Evolutionary conservation across 1,140 invertebrate genomes (phyloP), one percentile per base, ranked within the genome.

Genomic region (Drosophila albomicans): DNA sequence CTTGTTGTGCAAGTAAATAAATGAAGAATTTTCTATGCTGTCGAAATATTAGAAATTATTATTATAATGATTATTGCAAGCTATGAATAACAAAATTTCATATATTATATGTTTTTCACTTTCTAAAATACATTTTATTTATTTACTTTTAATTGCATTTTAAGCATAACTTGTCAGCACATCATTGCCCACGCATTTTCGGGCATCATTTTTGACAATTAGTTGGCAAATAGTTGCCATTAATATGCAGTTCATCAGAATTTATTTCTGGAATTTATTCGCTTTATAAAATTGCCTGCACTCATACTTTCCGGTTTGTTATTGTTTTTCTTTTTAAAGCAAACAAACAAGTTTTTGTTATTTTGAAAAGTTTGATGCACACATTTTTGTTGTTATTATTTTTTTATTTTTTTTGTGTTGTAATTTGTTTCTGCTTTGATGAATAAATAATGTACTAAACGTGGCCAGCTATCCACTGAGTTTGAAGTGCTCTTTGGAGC

Each of bases 391-490:
- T 20, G 20, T 3, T 20, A 0, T 20, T 20, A 3, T 20, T 43
- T 20, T 15, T 15, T 15, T 15, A n/a, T 43, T 30, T 35, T 30
- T 56, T 15, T 8, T 13, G 20, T 51, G 35, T 35, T 38, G 13
- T 25, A 41, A 48, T 30, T 57, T 48, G 13, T 11, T 38, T 58
- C 11, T 58, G 52, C 52, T 58, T 58, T 66, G 45, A 58, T 61
- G 28, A 61, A 73, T 68, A 72, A 35, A 58, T 59, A 58, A 67
- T 43, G 16, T 45, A 48, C 28, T 38, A 28, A 51, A 49, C 16
- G 25, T 20, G 25, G 7, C 4, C n/a, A 20, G 4, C 10, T 3
- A 25, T 5, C 11, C 10, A 16, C 10, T 25, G 20, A 16, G 58
- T 30, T 45, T 25, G 25, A 7, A 5, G 46, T 52, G 46, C 46